Evolutionary conservation across 1,140 invertebrate species (phyloP), one percentile per base, ranked within the genome.

Genomic region (Coelopa frigida): DNA sequence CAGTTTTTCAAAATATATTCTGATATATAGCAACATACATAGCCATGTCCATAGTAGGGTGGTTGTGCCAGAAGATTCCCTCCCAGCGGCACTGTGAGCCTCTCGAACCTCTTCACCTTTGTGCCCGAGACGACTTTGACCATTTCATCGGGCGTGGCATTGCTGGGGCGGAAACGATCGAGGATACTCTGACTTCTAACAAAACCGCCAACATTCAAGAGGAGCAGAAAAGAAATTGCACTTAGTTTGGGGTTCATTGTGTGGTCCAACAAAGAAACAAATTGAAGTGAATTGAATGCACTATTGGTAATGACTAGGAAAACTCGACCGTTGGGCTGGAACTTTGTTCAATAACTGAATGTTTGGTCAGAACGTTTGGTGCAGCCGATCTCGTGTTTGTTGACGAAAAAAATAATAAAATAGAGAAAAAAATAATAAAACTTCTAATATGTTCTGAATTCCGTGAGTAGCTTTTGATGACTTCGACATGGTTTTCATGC

Each of bases 401-500:
- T n/a, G n/a, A n/a, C n/a, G n/a, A n/a, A n/a, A n/a, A n/a, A n/a
- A n/a, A n/a, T n/a, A n/a, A n/a, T n/a, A n/a, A n/a, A n/a, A n/a
- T n/a, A n/a, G n/a, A n/a, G n/a, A n/a, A n/a, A n/a, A n/a, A n/a
- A n/a, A n/a, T n/a, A n/a, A n/a, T n/a, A n/a, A n/a, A n/a, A n/a
- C n/a, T n/a, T n/a, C n/a, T n/a, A n/a, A n/a, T n/a, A n/a, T n/a
- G n/a, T n/a, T n/a, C n/a, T n/a, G n/a, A n/a, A n/a, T n/a, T 51
- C 40, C 33, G 33, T 43, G 27, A 31, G 46, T 56, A 49, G 53
- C 43, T 36, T 7, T n/a, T 47, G 61, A 59, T 64, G 57, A 56
- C 61, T 59, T 64, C 61, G 61, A 64, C 61, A 64, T 48, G 50
- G 57, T 64, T 64, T 64, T 61, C 61, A 64, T 50, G 61, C 48